Conservation (phyloP, 1,140 invertebrate species). For the Magallana gigas region DNA sequence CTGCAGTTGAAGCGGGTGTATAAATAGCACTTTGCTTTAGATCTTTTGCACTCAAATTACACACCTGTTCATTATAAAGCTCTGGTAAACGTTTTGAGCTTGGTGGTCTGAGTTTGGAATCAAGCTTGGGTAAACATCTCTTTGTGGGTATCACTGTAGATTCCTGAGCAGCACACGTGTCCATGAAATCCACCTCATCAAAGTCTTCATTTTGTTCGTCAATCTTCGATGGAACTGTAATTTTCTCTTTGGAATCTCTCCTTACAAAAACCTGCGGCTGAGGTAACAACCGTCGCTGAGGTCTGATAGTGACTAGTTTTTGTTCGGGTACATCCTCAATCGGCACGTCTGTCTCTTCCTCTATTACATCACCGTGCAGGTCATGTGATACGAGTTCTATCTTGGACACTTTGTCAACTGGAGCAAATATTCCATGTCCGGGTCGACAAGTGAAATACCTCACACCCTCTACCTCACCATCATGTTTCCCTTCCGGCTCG, state of each 20-base stretch:
- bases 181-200: conserved; percentile 41
- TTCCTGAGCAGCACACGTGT: conserved; percentile 25
- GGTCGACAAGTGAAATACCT: conserved; percentile 76
- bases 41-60: conserved; percentile 30
- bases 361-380: conserved; percentile 32
- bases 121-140: conserved; percentile 12
- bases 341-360: conserved; percentile 40
- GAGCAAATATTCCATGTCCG: conserved; percentile 78
- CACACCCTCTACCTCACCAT: conserved; percentile 76
- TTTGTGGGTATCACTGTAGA: background rate
- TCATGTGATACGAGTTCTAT: conserved; percentile 37
- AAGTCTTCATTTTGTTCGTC: conserved; percentile 54
- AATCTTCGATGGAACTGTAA: conserved; percentile 42
- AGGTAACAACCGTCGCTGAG: conserved; percentile 39
- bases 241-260: conserved; percentile 45
- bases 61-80: conserved; percentile 40
- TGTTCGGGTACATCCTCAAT: conserved; percentile 41
- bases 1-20: conserved; percentile 11
- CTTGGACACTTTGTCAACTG: conserved; percentile 72
- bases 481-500: conserved; percentile 76
- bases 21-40: conserved; percentile 21
- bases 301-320: conserved; percentile 28
- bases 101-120: background rate
- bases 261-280: conserved; percentile 37
- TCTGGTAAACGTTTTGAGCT: conserved; percentile 8